A percentile compares a stretch with the other conserved stretches of the same genome.
phyloP scores from a whole-genome alignment of 1,140 invertebrate genomes.

The Steinernema khuongi region DNA sequence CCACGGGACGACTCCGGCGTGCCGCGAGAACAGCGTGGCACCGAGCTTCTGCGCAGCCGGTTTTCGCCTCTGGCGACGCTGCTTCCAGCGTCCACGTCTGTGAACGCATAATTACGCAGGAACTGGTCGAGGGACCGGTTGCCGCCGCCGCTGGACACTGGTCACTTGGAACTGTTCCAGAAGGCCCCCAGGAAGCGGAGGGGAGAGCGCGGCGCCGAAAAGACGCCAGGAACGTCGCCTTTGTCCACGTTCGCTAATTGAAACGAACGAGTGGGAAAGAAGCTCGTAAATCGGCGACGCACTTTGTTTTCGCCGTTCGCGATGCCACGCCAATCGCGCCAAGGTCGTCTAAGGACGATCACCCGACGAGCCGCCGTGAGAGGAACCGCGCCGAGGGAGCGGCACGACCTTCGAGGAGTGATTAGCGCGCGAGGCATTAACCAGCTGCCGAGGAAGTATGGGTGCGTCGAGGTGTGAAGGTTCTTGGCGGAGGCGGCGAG shows the following conservation, averaged over 20 bases:
- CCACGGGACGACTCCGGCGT: neutral
- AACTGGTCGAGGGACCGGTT: neutral
- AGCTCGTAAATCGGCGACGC: neutral
- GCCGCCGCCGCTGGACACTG: neutral
- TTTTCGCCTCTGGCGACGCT: neutral
- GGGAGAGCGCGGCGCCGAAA: neutral
- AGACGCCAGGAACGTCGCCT: neutral
- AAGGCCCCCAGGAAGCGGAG: neutral
- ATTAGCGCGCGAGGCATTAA: too few species aligned
- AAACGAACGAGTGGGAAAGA: neutral
- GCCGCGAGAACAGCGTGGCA: slow-evolving; percentile 11
- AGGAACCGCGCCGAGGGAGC: neutral
- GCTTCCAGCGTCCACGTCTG: slow-evolving; percentile 14
- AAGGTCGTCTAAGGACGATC: slow-evolving; percentile 6
- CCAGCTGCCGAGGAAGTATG: too few species aligned
- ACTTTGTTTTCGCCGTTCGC: slow-evolving; percentile 14
- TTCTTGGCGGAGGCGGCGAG: too few species aligned
- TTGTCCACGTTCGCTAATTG: slow-evolving; percentile 3
- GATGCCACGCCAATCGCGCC: slow-evolving; percentile 5
- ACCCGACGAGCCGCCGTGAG: neutral
- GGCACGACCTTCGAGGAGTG: neutral
- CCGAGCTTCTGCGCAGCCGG: neutral
- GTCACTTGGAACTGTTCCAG: slow-evolving; percentile 12
- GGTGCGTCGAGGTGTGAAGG: too few species aligned
- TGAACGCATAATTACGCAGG: slow-evolving; percentile 15